Evolutionary conservation across 1,140 invertebrate genomes (phyloP), one percentile per base, ranked within the genome.

Genomic region (Heliconius eleuchia): DNA sequence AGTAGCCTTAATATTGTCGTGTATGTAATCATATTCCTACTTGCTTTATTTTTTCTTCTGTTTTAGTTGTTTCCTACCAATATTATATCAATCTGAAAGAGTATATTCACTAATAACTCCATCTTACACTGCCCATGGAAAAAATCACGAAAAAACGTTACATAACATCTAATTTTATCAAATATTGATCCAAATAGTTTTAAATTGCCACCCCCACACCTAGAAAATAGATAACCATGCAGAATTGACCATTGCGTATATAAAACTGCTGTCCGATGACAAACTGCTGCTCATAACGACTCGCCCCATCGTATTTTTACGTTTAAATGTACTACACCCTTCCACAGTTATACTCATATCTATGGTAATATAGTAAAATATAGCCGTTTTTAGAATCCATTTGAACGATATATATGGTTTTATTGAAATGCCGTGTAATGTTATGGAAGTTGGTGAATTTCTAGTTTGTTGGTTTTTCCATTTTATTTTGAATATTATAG

Each of bases 241-340:
- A 70, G 78, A 76, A 86, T 84, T 87, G 85, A 88, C 87, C 84
- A 80, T 81, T 75, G 83, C 78, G 76, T 78, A 82, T 79, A 88
- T 88, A 87, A 88, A 87, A 84, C 79, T 83, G 86, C 79, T 85
- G 80, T 79, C 74, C 81, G 85, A 89, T 89, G 88, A 89, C 85
- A 88, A 86, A 89, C 81, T 84, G 76, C 84, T 81, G 71, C 79
- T 81, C 83, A 84, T 88, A 88, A 86, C 88, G 84, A 81, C 77
- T 78, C 73, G 52, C 77, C 74, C 85, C 86, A 83, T 80, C 79
- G 82, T 86, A 88, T 89, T 89, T 89, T 88, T 89, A 87, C 87
- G 83, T 85, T 84, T 83, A 82, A 82, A 80, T 82, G 84, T 85
- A 86, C 83, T 87, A 82, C 85, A 84, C 87, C 86, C 87, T 82